Evolutionary conservation across 2,888 invertebrate species (phyloP).

Genomic region (Lamproptera curius): DNA sequence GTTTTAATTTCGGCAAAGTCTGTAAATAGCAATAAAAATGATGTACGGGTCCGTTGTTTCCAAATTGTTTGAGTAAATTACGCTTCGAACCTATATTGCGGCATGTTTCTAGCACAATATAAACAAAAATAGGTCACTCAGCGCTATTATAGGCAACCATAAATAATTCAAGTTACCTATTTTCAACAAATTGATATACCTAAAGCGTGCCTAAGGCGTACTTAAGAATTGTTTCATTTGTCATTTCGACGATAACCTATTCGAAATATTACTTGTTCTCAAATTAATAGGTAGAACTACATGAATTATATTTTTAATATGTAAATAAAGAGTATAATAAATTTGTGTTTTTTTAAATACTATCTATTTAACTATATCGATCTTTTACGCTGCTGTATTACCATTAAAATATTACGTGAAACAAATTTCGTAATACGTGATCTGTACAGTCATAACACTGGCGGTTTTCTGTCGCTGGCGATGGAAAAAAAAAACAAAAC

Average conservation of each 20-base stretch:
- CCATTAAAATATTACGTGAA: too few species aligned
- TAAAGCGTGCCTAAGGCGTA: not conserved
- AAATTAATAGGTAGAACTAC: not conserved
- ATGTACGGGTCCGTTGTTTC: not conserved
- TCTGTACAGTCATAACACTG: not conserved
- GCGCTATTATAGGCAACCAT: not conserved
- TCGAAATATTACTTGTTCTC: not conserved
- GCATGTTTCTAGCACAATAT: not conserved
- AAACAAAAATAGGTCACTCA: not conserved
- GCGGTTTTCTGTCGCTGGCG: not conserved
- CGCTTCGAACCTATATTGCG: not conserved
- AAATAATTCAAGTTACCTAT: not conserved
- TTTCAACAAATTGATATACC: not conserved
- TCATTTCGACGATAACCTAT: not conserved
- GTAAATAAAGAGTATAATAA: too few species aligned
- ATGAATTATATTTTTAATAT: too few species aligned
- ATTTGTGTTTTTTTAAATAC: too few species aligned
- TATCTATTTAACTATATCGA: too few species aligned
- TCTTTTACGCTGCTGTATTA: too few species aligned
- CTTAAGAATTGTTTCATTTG: not conserved
- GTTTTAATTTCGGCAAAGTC: not conserved
- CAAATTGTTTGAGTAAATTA: not conserved
- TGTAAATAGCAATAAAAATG: not conserved
- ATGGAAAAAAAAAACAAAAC: conserved; percentile 9
- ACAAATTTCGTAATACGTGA: too few species aligned